Conservation (phyloP, 2,797 vertebrate genomes). For the Neopelma chrysocephalum region DNA sequence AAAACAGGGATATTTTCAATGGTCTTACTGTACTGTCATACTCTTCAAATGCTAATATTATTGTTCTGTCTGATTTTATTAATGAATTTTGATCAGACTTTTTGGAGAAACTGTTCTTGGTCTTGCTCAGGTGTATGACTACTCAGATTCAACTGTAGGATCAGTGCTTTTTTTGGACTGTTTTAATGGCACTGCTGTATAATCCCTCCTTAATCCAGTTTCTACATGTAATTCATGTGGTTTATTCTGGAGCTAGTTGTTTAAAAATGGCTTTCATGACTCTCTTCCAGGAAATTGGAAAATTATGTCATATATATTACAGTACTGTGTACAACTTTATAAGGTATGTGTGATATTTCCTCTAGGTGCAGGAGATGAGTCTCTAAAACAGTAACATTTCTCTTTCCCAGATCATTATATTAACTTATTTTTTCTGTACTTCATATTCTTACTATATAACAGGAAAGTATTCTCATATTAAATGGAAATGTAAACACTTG, state of each 20-base stretch:
- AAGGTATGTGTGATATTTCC: not conserved
- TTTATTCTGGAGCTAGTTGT: not conserved
- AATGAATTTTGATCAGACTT: not conserved
- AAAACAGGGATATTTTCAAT: not conserved
- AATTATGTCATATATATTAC: not conserved
- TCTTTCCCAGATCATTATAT: not conserved
- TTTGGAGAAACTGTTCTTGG: not conserved
- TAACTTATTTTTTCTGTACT: not conserved
- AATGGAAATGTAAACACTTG: not conserved
- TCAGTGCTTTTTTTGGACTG: not conserved
- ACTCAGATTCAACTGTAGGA: not conserved
- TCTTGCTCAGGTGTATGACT: not conserved
- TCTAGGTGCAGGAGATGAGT: not conserved
- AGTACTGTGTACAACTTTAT: not conserved
- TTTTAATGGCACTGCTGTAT: not conserved
- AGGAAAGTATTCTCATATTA: not conserved
- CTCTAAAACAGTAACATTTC: not conserved
- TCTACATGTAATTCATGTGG: not conserved
- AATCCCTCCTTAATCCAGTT: slow-evolving; percentile 13
- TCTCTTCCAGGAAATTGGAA: not conserved
- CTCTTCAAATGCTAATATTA: not conserved
- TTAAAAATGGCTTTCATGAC: not conserved
- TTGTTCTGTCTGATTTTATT: slow-evolving; percentile 10
- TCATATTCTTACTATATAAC: not conserved
- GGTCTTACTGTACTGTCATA: not conserved